Evolutionary conservation across 2,113 vertebrate species (phyloP), one percentile per base, ranked within the genome.

Genomic region (Corythornis madagascariensis): DNA sequence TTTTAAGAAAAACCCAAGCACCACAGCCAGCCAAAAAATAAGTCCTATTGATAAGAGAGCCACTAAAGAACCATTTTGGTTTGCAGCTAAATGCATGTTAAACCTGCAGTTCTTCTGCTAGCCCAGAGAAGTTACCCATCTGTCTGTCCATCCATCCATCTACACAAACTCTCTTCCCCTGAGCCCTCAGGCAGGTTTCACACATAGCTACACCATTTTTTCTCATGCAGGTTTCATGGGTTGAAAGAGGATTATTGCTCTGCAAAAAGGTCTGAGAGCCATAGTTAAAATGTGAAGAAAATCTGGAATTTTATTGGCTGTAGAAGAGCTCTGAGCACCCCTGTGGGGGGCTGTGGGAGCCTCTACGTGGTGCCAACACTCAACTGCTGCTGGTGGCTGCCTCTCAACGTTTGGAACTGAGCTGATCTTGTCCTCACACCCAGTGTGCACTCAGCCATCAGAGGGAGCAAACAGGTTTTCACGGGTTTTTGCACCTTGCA

Each of bases 231-330:
- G 11, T 70, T 42, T 3, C 72, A 65, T 50, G 47, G 21, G 25
- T 52, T 77, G 69, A 35, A 77, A 56, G 56, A 38, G 38, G 38
- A 38, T 38, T 38, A 38, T 38, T 38, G 38, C 38, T 38, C 38
- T 38, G 38, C 38, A 9, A 18, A n/a, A 69, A 45, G 31, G 9
- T 6, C 2, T 4, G 21, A 53, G 21, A n/a, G 22, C 15, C 4
- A 0, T 4, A 6, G 6, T 47, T 24, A 52, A 56, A 85, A 73
- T 33, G 5, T 0, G 7, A 13, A 16, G 18, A 2, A 52, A 73
- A 28, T 9, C 14, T 40, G 6, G 0, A 4, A 0, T 12, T 40
- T n/a, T 6, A 0, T 11, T 42, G 50, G 72, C 59, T 40, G 1
- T 2, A 2, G 76, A 42, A 25, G 60, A 55, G 61, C 18, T 0